A percentile compares a stretch with the other conserved stretches of the same genome.
phyloP scores from a whole-genome alignment of 2,888 invertebrate genomes.

The Byasa hedistus region DNA sequence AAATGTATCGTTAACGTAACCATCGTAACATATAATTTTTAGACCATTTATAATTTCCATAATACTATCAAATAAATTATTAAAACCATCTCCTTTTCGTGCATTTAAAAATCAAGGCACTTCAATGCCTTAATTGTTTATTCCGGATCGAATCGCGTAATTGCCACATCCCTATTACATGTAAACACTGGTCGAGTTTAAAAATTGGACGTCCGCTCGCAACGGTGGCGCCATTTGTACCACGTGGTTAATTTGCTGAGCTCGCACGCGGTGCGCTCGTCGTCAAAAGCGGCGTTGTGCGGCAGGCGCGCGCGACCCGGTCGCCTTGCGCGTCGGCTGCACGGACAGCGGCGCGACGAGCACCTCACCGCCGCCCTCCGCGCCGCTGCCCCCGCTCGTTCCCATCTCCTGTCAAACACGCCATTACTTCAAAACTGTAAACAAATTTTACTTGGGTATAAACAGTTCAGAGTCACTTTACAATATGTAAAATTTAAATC shows the following conservation, averaged over 20 bases:
- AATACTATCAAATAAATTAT: slow-evolving; percentile 60
- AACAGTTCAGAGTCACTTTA: neutral
- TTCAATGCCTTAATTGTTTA: slow-evolving; percentile 47
- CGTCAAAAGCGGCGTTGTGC: slow-evolving; percentile 84
- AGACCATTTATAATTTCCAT: slow-evolving; percentile 47
- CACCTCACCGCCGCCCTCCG: slow-evolving; percentile 78
- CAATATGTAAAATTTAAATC: too few relatives aligned
- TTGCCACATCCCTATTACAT: slow-evolving; percentile 46
- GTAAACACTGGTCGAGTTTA: slow-evolving; percentile 37
- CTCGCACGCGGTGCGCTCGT: slow-evolving; percentile 41
- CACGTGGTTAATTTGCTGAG: slow-evolving; percentile 30
- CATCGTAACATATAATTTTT: slow-evolving; percentile 38
- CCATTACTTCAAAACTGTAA: slow-evolving; percentile 7
- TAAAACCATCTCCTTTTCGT: slow-evolving; percentile 40
- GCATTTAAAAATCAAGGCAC: slow-evolving; percentile 57
- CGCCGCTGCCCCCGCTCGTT: slow-evolving; percentile 72
- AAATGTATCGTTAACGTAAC: slow-evolving; percentile 43
- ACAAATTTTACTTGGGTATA: too few relatives aligned
- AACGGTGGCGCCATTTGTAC: slow-evolving; percentile 34
- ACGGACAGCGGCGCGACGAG: slow-evolving; percentile 90
- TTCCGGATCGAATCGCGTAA: slow-evolving; percentile 43
- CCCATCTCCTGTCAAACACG: slow-evolving; percentile 84
- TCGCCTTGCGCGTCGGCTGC: slow-evolving; percentile 90
- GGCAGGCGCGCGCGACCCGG: slow-evolving; percentile 82
- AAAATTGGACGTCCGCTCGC: slow-evolving; percentile 1